A percentile compares a stretch with the other conserved stretches of the same genome.
Evolutionary conservation across 2,797 vertebrate species (phyloP).

Genomic region (Schizothorax lantsangensis): DNA sequence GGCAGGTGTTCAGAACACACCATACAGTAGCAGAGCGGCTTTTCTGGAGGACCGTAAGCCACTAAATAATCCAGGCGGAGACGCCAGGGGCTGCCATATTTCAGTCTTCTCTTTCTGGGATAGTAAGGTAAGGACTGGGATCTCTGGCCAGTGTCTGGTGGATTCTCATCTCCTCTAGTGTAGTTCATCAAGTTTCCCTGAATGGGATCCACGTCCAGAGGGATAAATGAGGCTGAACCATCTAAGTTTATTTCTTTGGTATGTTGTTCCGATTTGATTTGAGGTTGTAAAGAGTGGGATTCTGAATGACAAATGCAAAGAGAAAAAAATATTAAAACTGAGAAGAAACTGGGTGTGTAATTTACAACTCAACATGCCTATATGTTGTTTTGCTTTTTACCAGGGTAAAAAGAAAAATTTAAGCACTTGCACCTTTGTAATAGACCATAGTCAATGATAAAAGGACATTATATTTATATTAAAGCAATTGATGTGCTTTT

Average conservation of each 20-base stretch:
- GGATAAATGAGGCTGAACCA: conserved; percentile 59
- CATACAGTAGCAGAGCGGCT: conserved; percentile 86
- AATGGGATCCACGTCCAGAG: conserved; percentile 64
- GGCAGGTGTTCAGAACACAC: conserved; percentile 87
- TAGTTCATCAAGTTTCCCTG: conserved; percentile 68
- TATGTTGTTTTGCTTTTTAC: not conserved
- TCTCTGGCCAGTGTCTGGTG: conserved; percentile 45
- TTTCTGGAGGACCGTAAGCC: conserved; percentile 83
- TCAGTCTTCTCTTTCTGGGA: conserved; percentile 71
- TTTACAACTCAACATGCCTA: not conserved
- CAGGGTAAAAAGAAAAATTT: not conserved
- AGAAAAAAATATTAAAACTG: not conserved
- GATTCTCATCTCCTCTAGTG: conserved; percentile 60
- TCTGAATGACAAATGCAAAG: conserved; percentile 62
- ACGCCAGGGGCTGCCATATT: conserved; percentile 79
- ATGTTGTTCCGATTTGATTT: conserved; percentile 74
- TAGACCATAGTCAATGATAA: not conserved
- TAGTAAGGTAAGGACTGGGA: conserved; percentile 30
- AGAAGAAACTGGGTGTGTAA: not conserved
- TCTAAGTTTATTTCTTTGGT: conserved; percentile 69
- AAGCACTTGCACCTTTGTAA: not conserved
- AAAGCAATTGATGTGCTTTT: no score
- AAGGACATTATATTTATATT: not conserved
- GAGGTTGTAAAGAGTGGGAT: conserved; percentile 58
- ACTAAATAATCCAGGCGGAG: conserved; percentile 89